Conservation (phyloP, 1,140 invertebrate species). For the Doryteuthis pealeii region DNA sequence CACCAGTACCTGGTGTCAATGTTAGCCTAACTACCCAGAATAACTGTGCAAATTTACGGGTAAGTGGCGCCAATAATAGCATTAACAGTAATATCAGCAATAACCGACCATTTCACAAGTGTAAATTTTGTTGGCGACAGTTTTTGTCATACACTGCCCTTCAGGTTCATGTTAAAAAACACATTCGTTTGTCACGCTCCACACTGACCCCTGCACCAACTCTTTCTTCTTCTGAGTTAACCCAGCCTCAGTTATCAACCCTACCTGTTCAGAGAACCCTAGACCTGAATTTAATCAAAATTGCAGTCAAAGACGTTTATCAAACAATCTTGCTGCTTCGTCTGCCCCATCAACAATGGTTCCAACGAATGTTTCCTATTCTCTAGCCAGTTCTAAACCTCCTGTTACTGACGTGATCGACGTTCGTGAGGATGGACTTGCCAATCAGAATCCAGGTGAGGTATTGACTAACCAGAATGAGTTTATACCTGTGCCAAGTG, state of each 20-base stretch:
- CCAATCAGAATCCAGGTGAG: too few relatives aligned
- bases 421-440: not conserved
- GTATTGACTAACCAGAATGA: not conserved
- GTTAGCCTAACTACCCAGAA: not conserved
- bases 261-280: not conserved
- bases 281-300: not conserved
- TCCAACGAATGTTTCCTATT: not conserved
- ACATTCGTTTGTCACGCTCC: not conserved
- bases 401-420: not conserved
- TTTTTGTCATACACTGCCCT: not conserved
- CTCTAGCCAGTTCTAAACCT: not conserved
- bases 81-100: too few relatives aligned
- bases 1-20: not conserved
- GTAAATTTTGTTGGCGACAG: not conserved
- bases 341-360: not conserved
- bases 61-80: not conserved
- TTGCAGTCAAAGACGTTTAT: not conserved
- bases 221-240: not conserved
- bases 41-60: too few relatives aligned
- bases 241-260: not conserved
- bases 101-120: not conserved
- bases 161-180: not conserved
- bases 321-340: not conserved
- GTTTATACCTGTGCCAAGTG: not conserved
- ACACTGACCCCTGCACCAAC: not conserved